These are phyloP conservation scores for Stenolophus ochropezus DNA, from an alignment of 2,888 invertebrate species.

Conservation along the genomic window DNA sequence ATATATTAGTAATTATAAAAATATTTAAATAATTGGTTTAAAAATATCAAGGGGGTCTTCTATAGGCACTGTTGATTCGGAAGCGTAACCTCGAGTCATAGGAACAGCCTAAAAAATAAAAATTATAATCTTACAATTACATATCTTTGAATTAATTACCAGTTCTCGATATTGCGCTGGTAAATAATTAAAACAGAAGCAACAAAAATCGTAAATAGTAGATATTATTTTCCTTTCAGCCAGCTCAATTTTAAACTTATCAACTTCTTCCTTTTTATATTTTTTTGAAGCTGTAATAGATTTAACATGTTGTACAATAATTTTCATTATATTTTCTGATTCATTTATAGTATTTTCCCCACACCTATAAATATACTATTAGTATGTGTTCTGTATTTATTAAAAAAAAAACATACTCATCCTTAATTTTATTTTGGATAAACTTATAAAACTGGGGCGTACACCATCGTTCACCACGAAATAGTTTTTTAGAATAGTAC, in stretches of 20 bases:
- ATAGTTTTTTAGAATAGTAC: constrained; percentile 36
- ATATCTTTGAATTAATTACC: constrained; percentile 15
- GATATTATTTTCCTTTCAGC: background rate
- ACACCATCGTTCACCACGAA: constrained; percentile 47
- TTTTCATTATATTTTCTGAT: constrained; percentile 50
- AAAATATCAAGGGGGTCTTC: no score
- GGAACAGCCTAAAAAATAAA: constrained; percentile 29
- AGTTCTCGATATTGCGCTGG: background rate
- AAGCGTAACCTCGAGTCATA: background rate
- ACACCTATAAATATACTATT: constrained; percentile 18
- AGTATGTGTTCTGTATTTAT: background rate
- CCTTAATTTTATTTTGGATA: constrained; percentile 9
- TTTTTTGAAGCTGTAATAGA: constrained; percentile 33
- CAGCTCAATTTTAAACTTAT: constrained; percentile 7
- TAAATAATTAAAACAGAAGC: constrained; percentile 25
- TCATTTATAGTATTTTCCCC: constrained; percentile 5
- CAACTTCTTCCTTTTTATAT: constrained; percentile 17
- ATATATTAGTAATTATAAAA: background rate
- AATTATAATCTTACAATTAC: background rate
- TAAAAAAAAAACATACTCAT: background rate
- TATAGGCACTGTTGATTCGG: constrained; percentile 32
- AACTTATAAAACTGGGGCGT: constrained; percentile 15
- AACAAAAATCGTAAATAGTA: constrained; percentile 36
- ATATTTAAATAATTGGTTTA: constrained; percentile 30
- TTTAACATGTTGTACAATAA: background rate